Conservation (phyloP, 1,140 invertebrate genomes). For the Chlorops oryzae region DNA sequence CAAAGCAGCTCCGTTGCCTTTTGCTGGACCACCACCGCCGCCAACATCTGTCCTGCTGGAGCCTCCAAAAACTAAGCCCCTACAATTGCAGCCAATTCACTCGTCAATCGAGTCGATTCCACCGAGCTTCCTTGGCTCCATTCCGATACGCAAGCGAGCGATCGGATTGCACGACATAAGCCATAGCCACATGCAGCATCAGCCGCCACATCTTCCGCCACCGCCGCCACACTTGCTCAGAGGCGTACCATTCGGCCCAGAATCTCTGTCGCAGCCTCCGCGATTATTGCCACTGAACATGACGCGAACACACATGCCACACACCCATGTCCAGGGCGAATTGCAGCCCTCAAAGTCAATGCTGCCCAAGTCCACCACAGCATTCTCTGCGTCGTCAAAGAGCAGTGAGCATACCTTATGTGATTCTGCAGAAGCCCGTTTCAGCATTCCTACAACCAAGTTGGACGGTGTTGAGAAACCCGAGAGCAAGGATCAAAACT, state of each 20-base stretch:
- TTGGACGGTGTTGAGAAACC: too few species aligned
- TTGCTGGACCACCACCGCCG: constrained; percentile 35
- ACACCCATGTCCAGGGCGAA: neutral
- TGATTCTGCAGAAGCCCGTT: neutral
- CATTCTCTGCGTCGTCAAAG: neutral
- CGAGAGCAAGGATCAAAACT: constrained; percentile 40
- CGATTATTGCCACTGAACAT: constrained; percentile 14
- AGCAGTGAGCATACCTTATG: neutral
- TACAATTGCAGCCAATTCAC: constrained; percentile 32
- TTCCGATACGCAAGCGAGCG: constrained; percentile 52
- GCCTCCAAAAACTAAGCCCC: constrained; percentile 8
- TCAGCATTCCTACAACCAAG: neutral
- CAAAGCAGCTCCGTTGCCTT: constrained; percentile 24
- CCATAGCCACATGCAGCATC: too few species aligned
- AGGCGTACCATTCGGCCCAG: too few species aligned
- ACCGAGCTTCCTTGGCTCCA: constrained; percentile 56
- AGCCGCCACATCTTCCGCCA: constrained; percentile 37
- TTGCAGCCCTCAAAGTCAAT: neutral
- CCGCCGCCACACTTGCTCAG: too few species aligned
- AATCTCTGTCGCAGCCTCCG: too few species aligned
- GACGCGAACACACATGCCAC: constrained; percentile 12
- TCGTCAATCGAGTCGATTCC: constrained; percentile 49
- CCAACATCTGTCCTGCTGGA: constrained; percentile 34
- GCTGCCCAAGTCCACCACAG: neutral
- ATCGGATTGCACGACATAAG: constrained; percentile 51